Conservation (phyloP, 2,888 invertebrate species). For the Rapana venosa region DNA sequence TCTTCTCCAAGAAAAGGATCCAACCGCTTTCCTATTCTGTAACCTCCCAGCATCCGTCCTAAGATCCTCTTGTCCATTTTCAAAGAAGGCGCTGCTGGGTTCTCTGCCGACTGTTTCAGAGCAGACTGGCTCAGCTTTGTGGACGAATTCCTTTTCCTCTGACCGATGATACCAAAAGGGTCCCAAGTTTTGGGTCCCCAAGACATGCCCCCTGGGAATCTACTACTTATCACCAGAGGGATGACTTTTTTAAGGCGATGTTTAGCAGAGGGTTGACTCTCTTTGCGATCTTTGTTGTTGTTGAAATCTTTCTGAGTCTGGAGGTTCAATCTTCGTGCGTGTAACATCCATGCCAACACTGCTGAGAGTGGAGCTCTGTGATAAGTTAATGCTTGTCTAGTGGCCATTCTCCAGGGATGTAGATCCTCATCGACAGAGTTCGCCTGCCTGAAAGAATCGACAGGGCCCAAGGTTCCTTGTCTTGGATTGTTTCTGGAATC, state of each 20-base stretch:
- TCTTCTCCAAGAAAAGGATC: neutral
- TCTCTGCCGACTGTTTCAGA: neutral
- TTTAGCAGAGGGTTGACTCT: neutral
- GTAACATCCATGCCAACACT: neutral
- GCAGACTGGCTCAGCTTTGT: neutral
- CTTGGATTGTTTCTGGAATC: neutral
- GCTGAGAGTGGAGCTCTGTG: neutral
- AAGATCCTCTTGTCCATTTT: neutral
- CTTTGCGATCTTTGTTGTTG: neutral
- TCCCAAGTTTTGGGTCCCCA: neutral
- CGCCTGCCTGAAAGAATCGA: neutral
- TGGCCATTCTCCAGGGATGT: neutral
- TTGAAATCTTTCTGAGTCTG: neutral
- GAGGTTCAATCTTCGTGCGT: neutral
- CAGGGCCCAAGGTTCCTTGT: neutral
- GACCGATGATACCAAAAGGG: neutral
- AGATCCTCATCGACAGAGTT: neutral
- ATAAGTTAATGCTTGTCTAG: neutral
- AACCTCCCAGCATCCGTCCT: neutral
- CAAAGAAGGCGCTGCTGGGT: neutral
- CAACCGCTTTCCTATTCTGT: neutral
- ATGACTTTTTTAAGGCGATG: neutral
- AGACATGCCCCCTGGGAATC: too few species aligned
- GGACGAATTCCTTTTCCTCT: neutral
- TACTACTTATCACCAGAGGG: too few species aligned